These are phyloP conservation scores for Pica pica DNA, from an alignment of 2,113 vertebrate genomes.

Conservation along the genomic window DNA sequence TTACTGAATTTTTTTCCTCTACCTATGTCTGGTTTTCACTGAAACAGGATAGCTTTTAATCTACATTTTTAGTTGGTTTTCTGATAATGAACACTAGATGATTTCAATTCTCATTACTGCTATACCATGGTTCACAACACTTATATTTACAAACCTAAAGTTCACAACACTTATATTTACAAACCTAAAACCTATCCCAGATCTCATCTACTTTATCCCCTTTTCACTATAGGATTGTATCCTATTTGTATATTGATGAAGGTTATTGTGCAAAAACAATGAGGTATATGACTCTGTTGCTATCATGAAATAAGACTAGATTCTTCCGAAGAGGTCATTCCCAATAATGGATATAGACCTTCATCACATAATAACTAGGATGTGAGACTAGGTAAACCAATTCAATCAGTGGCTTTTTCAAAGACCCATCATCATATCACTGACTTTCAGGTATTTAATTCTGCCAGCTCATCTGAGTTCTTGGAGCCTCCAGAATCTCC, in stretches of 20 bases:
- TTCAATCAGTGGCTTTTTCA: neutral
- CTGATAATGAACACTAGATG: neutral
- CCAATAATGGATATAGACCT: neutral
- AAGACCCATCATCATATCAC: neutral
- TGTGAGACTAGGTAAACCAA: neutral
- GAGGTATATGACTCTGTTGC: neutral
- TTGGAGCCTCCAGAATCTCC: neutral
- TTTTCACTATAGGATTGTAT: neutral
- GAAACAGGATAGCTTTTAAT: neutral
- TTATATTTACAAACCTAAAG: neutral
- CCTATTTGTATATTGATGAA: neutral
- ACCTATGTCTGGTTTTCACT: neutral
- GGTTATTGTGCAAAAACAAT: neutral
- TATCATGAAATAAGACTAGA: neutral
- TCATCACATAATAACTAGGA: neutral
- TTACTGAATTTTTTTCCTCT: neutral
- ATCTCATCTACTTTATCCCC: neutral
- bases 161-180: neutral
- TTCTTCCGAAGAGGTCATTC: neutral
- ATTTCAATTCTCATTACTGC: neutral
- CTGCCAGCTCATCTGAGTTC: neutral
- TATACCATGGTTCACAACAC: neutral
- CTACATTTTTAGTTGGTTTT: neutral
- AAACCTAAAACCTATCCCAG: rapidly evolving
- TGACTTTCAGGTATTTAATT: neutral